Conservation (phyloP, 2,888 invertebrate genomes). For the Hypena proboscidalis region DNA sequence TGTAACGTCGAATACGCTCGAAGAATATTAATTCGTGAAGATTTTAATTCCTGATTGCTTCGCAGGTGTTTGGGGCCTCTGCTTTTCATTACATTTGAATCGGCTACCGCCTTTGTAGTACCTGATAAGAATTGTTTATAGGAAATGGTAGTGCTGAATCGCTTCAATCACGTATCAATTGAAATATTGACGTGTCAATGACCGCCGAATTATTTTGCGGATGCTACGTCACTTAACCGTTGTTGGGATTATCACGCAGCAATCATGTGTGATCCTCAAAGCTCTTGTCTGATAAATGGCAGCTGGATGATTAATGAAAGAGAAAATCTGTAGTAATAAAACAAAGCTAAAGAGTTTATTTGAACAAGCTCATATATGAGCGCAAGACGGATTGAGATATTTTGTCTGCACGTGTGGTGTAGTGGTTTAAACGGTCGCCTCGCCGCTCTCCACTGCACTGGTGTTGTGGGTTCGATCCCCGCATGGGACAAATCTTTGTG, state of each 20-base stretch:
- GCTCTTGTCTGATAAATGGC: too few species aligned
- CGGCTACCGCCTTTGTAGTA: constrained; percentile 43
- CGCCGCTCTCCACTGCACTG: too few species aligned
- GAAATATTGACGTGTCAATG: constrained; percentile 44
- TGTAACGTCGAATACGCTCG: constrained; percentile 31
- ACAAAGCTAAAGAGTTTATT: too few species aligned
- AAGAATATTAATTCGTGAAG: constrained; percentile 56
- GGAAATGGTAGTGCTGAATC: constrained; percentile 41
- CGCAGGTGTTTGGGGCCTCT: constrained; percentile 51
- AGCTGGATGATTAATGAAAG: too few species aligned
- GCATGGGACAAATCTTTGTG: too few species aligned
- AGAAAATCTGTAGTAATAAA: too few species aligned
- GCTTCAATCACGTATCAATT: constrained; percentile 32
- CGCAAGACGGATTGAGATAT: too few species aligned
- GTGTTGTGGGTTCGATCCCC: too few species aligned
- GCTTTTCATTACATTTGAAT: constrained; percentile 53
- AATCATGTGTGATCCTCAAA: neutral
- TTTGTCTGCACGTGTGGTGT: too few species aligned
- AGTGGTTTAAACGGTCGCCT: too few species aligned
- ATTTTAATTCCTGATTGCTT: constrained; percentile 57
- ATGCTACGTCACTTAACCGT: constrained; percentile 3
- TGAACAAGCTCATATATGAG: too few species aligned
- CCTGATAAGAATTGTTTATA: constrained; percentile 51
- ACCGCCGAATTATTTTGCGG: constrained; percentile 40
- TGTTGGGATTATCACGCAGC: neutral